phyloP scores from a whole-genome alignment of 2,113 vertebrate genomes.

The Notiomystis cincta region DNA sequence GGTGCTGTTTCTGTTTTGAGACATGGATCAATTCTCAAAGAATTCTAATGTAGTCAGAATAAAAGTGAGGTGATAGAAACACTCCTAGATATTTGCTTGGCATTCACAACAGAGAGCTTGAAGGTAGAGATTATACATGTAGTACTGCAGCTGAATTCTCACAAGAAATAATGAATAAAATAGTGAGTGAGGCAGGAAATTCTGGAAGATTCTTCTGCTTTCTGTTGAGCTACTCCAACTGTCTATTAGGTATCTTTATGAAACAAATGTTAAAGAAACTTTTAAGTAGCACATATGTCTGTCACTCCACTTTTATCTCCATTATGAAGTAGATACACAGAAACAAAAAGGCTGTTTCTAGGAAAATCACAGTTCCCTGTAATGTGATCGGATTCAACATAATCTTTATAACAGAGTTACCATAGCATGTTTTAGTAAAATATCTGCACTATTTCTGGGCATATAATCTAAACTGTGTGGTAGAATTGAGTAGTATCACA shows the following conservation, averaged over 20 bases:
- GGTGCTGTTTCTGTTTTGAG: background rate
- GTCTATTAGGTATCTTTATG: background rate
- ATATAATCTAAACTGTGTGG: background rate
- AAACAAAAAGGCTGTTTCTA: background rate
- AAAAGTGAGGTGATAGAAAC: background rate
- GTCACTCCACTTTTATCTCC: background rate
- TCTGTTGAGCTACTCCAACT: background rate
- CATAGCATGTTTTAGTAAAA: background rate
- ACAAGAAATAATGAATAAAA: background rate
- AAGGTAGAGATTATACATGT: background rate
- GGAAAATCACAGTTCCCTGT: background rate
- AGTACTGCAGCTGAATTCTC: background rate
- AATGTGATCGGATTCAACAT: background rate
- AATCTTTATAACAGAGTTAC: background rate
- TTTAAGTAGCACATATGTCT: rapidly evolving
- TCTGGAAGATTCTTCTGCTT: background rate
- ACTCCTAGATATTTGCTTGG: background rate
- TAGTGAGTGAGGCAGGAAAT: background rate
- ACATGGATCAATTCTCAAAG: background rate
- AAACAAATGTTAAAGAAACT: background rate
- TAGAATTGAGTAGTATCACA: background rate
- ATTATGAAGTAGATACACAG: background rate
- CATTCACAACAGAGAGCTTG: background rate
- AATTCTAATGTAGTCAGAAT: background rate
- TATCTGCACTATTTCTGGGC: background rate